Evolutionary conservation across 2,797 vertebrate genomes (phyloP), one percentile per base, ranked within the genome.

Genomic region (Artibeus lituratus): DNA sequence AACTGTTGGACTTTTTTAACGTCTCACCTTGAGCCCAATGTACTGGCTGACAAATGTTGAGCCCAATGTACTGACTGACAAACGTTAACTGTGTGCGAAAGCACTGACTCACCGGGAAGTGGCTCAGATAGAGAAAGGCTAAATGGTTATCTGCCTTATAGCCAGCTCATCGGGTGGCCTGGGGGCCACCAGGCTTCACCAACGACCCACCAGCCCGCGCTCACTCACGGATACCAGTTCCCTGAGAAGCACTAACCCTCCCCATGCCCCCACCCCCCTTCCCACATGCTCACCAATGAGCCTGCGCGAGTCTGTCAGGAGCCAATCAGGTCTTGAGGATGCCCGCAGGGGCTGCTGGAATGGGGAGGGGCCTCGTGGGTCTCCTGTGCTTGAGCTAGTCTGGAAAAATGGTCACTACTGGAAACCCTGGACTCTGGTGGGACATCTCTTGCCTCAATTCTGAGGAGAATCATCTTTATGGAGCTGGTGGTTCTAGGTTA

Each of bases 371-470:
- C 24, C 0, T 0, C 2, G 3, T 0, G 4, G 24, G 51, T 80
- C 14, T 55, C 55, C 24, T 2, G 22, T 1, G 14, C 39, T 37
- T 2, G 69, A 37, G 32, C 44, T 1, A 0, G 21, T 2, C 5
- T 0, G 5, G 7, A 37, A 37, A n/a, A 15, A 32, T 6, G 0
- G 19, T 16, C 0, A 16, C 7, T 3, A 2, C 1, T 4, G 42
- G 14, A 12, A 32, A 4, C 29, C 19, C 19, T 16, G 42, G 37
- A 24, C 74, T 39, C 26, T 7, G 37, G 18, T 3, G 0, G 9
- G n/a, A 24, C 5, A 0, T 9, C 21, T 37, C 32, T 6, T 16
- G 1, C 32, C 21, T 4, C 24, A 6, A 51, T 57, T 21, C 12
- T 12, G 3, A 12, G 18, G 53, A 55, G 22, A 39, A 24, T 53